These are phyloP conservation scores for Varanus komodoensis DNA, from an alignment of 2,113 vertebrate species.

Conservation along the genomic window DNA sequence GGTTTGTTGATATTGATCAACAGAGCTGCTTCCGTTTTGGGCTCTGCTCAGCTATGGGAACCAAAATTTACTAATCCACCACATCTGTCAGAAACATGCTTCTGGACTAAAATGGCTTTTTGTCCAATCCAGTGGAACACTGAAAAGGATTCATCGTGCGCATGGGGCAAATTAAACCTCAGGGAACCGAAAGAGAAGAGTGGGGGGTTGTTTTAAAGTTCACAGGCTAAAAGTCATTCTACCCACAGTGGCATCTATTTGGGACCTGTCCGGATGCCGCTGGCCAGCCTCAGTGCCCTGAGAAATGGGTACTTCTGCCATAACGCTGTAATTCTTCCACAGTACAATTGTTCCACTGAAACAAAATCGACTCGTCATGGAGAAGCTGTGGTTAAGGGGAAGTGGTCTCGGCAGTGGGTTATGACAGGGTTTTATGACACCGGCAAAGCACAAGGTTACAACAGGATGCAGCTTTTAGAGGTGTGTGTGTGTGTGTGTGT, in stretches of 20 bases:
- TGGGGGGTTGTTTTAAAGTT: not conserved
- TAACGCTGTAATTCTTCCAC: not conserved
- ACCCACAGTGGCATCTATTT: not conserved
- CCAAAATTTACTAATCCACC: too few species aligned
- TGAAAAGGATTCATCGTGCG: not conserved
- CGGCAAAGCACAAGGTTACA: not conserved
- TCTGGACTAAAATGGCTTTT: too few species aligned
- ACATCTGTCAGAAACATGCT: too few species aligned
- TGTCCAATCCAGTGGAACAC: too few species aligned
- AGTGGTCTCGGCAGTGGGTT: not conserved
- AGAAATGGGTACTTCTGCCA: conserved; percentile 1
- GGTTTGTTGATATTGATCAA: too few species aligned
- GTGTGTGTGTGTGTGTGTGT: too few species aligned
- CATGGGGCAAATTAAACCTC: not conserved
- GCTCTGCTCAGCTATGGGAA: too few species aligned
- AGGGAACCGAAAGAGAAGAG: not conserved
- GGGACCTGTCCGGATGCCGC: not conserved
- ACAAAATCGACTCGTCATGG: not conserved
- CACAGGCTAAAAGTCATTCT: not conserved
- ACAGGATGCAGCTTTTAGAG: not conserved
- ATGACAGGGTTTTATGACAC: not conserved
- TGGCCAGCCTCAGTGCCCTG: not conserved
- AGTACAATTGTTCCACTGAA: conserved; percentile 4
- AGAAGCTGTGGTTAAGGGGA: conserved; percentile 19
- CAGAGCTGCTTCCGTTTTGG: too few species aligned